A percentile compares a stretch with the other conserved stretches of the same genome.
Conservation (phyloP, 2,113 vertebrate genomes). For the Dipodomys ordii region DNA sequence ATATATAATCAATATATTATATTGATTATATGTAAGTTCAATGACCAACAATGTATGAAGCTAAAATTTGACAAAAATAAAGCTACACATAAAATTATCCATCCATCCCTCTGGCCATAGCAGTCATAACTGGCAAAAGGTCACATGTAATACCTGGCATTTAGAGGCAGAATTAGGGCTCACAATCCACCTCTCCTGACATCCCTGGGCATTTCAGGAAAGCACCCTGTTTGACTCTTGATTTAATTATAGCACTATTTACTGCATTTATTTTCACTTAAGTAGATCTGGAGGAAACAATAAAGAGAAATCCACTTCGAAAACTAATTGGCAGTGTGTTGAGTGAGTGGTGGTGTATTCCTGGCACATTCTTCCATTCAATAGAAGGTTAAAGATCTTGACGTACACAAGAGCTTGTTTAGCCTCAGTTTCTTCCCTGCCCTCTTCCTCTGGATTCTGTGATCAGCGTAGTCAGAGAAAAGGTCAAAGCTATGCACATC, state of each 20-base stretch:
- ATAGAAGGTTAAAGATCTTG: neutral
- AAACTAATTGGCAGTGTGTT: neutral
- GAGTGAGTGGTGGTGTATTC: neutral
- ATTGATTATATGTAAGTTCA: neutral
- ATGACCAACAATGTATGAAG: neutral
- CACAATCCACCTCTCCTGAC: fast-evolving
- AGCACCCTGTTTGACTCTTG: neutral
- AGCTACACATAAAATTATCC: neutral
- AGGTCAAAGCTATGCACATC: too few species aligned
- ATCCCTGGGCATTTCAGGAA: neutral
- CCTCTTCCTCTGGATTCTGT: too few species aligned
- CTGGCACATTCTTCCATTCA: neutral
- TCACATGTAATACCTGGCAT: fast-evolving
- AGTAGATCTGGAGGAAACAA: neutral
- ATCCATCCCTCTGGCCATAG: neutral
- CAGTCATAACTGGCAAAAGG: neutral
- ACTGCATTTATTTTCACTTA: neutral
- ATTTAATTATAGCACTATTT: neutral
- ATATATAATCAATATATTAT: too few species aligned
- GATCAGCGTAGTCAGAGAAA: too few species aligned
- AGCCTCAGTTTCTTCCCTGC: too few species aligned
- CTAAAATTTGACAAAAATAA: neutral
- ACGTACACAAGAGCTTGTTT: too few species aligned
- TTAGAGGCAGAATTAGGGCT: neutral
- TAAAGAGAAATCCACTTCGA: neutral